phyloP scores from a whole-genome alignment of 92 coral and sea anemone species.

The Parazoanthus darwini region DNA sequence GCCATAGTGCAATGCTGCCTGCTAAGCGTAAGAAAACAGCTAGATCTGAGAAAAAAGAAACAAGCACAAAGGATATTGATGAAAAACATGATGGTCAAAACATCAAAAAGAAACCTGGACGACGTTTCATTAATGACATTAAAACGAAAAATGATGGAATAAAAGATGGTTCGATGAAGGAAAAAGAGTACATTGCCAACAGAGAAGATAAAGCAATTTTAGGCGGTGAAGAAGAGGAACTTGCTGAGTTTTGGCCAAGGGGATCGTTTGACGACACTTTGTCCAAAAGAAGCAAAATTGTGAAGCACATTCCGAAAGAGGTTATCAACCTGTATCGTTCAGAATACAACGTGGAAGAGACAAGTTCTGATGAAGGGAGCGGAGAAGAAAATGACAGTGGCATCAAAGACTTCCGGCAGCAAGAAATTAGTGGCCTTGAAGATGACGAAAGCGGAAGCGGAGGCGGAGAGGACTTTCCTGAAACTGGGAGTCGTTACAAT shows the following conservation, averaged over 20 bases:
- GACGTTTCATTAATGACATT: background rate
- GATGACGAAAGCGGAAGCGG: background rate
- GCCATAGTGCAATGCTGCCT: background rate
- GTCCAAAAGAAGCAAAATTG: slow-evolving; percentile 37
- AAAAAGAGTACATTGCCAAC: background rate
- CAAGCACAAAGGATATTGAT: background rate
- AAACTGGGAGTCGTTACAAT: background rate
- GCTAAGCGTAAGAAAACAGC: background rate
- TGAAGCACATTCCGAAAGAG: background rate
- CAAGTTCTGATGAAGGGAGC: background rate
- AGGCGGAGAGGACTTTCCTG: background rate
- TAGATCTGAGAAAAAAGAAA: background rate
- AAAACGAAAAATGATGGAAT: background rate
- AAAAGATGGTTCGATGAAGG: background rate
- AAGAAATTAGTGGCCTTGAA: background rate
- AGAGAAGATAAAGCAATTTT: slow-evolving; percentile 38
- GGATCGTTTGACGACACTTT: background rate
- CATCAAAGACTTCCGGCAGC: background rate
- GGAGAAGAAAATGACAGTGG: background rate
- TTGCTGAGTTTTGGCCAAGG: slow-evolving; percentile 42
- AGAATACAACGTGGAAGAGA: background rate
- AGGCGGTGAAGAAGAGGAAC: slow-evolving; percentile 41
- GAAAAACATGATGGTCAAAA: background rate
- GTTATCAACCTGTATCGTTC: background rate
- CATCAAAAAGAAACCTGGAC: background rate